Conservation (phyloP, 2,797 vertebrate species). For the Zalophus californianus region DNA sequence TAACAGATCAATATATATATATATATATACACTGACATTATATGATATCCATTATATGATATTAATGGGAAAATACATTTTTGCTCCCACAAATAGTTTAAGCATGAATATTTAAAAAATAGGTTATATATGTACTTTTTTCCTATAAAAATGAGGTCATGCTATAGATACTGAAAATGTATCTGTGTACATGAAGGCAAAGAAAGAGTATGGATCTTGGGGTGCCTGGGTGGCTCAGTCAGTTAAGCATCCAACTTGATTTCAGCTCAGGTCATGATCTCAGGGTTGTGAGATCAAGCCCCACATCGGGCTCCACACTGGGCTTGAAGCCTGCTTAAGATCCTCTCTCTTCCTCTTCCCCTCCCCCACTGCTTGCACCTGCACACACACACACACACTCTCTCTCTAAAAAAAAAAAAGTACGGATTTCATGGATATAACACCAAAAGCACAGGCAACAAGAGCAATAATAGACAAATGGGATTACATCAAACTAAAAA, state of each 20-base stretch:
- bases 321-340: background rate
- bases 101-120: slow-evolving; percentile 1
- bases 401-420: background rate
- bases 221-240: background rate
- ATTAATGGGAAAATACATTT: background rate
- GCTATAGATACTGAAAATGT: background rate
- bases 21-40: background rate
- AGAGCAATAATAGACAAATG: background rate
- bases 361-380: background rate
- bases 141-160: background rate
- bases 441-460: background rate
- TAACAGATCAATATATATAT: background rate
- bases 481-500: background rate
- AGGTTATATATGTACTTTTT: background rate
- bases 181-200: background rate
- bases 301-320: too few species aligned
- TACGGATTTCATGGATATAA: background rate
- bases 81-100: background rate
- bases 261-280: background rate
- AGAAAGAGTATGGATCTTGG: background rate
- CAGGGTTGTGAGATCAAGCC: background rate
- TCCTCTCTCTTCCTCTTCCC: background rate
- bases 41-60: background rate
- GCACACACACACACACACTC: background rate
- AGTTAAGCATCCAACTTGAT: background rate